Conservation (phyloP, 2,888 invertebrate species). For the Phorcus lineatus region DNA sequence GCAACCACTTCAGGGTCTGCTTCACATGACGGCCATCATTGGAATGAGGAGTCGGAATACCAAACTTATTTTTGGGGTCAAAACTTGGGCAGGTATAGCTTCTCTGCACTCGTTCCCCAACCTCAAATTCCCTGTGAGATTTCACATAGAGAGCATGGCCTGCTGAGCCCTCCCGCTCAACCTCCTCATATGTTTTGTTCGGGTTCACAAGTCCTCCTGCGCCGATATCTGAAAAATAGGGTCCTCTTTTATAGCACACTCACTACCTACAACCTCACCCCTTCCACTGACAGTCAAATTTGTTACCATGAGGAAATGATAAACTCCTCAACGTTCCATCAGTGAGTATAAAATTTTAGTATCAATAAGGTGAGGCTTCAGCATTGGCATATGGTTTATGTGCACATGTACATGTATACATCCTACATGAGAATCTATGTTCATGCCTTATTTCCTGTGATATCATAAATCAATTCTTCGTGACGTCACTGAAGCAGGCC, state of each 20-base stretch:
- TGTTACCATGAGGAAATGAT: too few relatives aligned
- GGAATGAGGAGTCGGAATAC: constrained; percentile 73
- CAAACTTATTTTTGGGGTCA: constrained; percentile 52
- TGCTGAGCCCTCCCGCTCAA: constrained; percentile 59
- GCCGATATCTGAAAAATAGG: constrained; percentile 53
- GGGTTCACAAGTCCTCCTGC: constrained; percentile 75
- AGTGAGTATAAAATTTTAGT: too few relatives aligned
- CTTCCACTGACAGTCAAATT: too few relatives aligned
- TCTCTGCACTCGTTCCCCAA: constrained; percentile 67
- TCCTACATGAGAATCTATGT: too few relatives aligned
- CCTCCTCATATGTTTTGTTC: constrained; percentile 65
- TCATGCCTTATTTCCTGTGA: too few relatives aligned
- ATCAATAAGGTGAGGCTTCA: too few relatives aligned
- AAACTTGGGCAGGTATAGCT: constrained; percentile 65
- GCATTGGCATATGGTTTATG: too few relatives aligned
- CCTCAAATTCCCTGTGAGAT: constrained; percentile 69
- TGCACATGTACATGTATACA: too few relatives aligned
- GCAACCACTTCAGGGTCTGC: constrained; percentile 70
- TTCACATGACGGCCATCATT: constrained; percentile 66
- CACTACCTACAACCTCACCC: too few relatives aligned
- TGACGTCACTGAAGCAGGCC: too few relatives aligned
- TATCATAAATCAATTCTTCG: too few relatives aligned
- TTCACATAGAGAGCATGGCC: constrained; percentile 70
- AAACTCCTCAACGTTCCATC: too few relatives aligned
- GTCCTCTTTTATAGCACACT: background rate